These are phyloP conservation scores for Isotomurus palustris DNA, from an alignment of 2,888 invertebrate genomes.

Conservation along the genomic window DNA sequence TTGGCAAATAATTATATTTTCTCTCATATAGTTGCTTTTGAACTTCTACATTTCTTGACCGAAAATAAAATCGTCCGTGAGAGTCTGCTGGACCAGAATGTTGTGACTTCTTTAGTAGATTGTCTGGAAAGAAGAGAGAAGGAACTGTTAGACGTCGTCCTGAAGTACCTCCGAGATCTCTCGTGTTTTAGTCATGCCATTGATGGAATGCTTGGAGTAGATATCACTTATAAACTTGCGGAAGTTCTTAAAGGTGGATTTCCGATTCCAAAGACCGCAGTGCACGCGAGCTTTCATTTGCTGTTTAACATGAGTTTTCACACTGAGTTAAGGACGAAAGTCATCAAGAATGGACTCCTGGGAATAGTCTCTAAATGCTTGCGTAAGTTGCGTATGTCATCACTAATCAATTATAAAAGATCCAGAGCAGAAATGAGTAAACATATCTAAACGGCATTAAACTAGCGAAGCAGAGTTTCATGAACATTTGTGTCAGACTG, in stretches of 20 bases:
- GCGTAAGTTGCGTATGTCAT: constrained; percentile 17
- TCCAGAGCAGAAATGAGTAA: neutral
- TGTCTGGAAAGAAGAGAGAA: constrained; percentile 21
- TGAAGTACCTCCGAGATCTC: constrained; percentile 19
- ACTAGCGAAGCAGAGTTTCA: constrained; percentile 25
- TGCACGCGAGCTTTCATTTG: constrained; percentile 16
- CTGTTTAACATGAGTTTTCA: constrained; percentile 31
- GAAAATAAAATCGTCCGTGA: constrained; percentile 19
- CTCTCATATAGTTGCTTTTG: constrained; percentile 13
- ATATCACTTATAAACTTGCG: constrained; percentile 18
- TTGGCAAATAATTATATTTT: neutral
- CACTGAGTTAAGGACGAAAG: constrained; percentile 6
- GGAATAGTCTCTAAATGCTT: constrained; percentile 24
- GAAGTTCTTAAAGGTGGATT: constrained; percentile 27
- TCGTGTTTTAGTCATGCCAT: constrained; percentile 24
- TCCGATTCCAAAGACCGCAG: constrained; percentile 29
- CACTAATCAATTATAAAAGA: no score
- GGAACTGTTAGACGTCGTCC: constrained; percentile 22
- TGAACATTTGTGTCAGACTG: constrained; percentile 20
- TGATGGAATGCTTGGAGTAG: constrained; percentile 20
- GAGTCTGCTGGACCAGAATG: constrained; percentile 18
- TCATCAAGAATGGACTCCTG: constrained; percentile 19
- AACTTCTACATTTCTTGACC: constrained; percentile 28
- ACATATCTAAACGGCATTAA: no score
- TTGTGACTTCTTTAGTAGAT: constrained; percentile 21